Conservation (phyloP, 2,888 invertebrate genomes). For the Nephrotoma appendiculata region DNA sequence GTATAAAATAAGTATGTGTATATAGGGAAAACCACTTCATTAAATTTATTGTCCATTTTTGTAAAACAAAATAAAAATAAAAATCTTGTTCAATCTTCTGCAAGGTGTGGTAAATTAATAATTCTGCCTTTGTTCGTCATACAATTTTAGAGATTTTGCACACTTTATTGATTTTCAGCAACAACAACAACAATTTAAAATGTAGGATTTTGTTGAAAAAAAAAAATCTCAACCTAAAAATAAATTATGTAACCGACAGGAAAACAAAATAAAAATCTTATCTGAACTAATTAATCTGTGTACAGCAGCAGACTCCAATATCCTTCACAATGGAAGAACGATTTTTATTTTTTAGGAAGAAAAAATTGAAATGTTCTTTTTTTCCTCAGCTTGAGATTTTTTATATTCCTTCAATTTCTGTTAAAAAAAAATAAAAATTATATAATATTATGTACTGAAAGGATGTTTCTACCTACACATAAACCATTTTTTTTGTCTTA, state of each 20-base stretch:
- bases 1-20: neutral
- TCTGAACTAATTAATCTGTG: neutral
- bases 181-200: neutral
- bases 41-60: neutral
- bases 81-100: neutral
- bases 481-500: neutral
- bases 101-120: neutral
- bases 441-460: neutral
- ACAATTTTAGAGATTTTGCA: neutral
- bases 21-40: neutral
- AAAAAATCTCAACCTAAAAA: neutral
- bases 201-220: neutral
- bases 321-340: neutral
- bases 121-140: neutral
- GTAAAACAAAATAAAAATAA: neutral
- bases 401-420: neutral
- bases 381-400: neutral
- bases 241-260: neutral
- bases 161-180: neutral
- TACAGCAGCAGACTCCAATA: neutral
- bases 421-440: neutral
- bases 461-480: neutral
- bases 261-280: neutral
- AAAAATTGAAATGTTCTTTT: neutral
- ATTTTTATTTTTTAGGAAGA: neutral